These are phyloP conservation scores for Noctua janthina DNA, from an alignment of 2,888 invertebrate genomes.

Conservation along the genomic window DNA sequence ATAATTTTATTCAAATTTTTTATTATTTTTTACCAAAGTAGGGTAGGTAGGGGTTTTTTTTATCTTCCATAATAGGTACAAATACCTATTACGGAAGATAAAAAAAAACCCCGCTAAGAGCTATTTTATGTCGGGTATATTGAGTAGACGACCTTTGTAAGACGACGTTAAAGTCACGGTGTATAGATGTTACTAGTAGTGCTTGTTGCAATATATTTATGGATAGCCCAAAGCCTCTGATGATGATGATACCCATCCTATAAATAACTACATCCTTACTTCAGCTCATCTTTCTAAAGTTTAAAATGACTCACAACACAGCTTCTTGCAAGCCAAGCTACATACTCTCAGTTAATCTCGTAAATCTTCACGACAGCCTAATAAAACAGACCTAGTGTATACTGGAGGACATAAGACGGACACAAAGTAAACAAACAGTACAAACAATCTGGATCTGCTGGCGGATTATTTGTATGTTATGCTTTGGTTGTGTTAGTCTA, in stretches of 20 bases:
- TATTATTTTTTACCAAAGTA: no score
- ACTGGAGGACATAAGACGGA: constrained; percentile 21
- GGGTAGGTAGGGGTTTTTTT: no score
- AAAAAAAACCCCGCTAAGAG: no score
- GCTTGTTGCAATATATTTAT: no score
- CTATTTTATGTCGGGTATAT: no score
- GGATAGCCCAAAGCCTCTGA: no score
- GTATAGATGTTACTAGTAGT: no score
- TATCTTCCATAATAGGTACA: no score
- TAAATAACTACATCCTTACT: not conserved
- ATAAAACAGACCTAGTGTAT: constrained; percentile 31
- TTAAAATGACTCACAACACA: not conserved
- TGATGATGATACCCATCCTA: not conserved
- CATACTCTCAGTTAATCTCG: constrained; percentile 9
- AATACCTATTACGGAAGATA: no score
- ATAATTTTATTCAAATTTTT: no score
- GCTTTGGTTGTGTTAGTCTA: constrained; percentile 4
- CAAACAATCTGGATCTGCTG: constrained; percentile 32
- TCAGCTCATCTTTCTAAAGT: not conserved
- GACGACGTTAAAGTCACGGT: no score
- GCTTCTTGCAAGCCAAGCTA: not conserved
- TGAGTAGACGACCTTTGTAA: no score
- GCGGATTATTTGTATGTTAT: constrained; percentile 24
- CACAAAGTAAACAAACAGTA: constrained; percentile 38
- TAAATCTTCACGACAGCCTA: constrained; percentile 24